Base-by-base conservation (phyloP, 2,797 vertebrate species). In the Phylloscopus collybita region DNA sequence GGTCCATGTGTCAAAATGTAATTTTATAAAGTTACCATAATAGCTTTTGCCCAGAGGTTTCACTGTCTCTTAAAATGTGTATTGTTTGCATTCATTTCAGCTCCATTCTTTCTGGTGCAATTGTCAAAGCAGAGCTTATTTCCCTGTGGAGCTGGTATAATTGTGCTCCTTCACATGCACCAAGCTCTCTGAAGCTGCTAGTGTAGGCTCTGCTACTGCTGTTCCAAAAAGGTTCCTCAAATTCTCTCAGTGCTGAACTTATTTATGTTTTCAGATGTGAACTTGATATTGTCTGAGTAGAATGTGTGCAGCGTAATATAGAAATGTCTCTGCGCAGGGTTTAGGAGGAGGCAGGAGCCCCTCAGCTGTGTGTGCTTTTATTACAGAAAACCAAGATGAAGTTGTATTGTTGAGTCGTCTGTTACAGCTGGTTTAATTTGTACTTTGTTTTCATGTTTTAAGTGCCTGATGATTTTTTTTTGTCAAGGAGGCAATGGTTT, bases 391-490 rank as follows among this genome's bases (percentile, higher is more conserved):
- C 14, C 38, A 50, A 80, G 80, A 70, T 85, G 44, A 93, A 80
- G 44, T 80, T 82, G 49, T 93, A 44, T 53, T 62, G 67, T 87
- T 95, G 83, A 93, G 47, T 94, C 62, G 89, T 95, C 75, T 87
- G 50, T 82, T 81, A 72, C 4, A 38, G 75, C 90, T 91, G 67
- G 74, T 90, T 90, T 85, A 82, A 82, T 84, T 95, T 94, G 88
- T 92, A 82, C 42, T 92, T 90, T 90, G 78, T 88, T 95, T 91
- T 93, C 94, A 92, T 90, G 91, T 93, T 95, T 95, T 90, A 97
- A 97, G 96, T 97, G 96, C 96, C 96, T 97, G 87, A 95, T 95
- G 78, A 76, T 93, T 95, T 95, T 65, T 65, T 64, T 79, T 95
- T 83, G 95, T 94, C 67, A 49, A 91, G 62, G 86, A 96, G 80